Conservation (phyloP, 2,888 invertebrate genomes). For the Ophioninae sp. region DNA sequence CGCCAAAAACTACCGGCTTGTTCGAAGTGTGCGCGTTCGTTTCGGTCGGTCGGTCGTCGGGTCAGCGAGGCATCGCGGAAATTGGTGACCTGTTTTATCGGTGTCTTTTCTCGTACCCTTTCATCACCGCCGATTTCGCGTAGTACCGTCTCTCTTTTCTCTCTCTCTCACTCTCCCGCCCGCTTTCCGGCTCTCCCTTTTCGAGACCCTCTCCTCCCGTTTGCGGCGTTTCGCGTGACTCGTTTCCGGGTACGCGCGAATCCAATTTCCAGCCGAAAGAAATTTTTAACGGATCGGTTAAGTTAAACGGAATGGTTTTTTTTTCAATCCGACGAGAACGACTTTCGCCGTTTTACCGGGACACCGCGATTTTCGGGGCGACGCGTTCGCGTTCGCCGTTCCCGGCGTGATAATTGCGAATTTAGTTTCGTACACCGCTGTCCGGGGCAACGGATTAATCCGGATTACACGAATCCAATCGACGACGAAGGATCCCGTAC, state of each 20-base stretch:
- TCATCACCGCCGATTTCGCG: neutral
- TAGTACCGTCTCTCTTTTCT: slow-evolving; percentile 13
- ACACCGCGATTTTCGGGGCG: slow-evolving; percentile 52
- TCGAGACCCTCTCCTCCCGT: slow-evolving; percentile 5
- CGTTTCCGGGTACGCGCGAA: slow-evolving; percentile 28
- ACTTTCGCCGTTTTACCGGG: slow-evolving; percentile 29
- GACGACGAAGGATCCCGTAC: neutral
- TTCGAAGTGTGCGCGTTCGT: slow-evolving; percentile 54
- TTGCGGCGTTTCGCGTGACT: slow-evolving; percentile 25
- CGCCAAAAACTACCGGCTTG: slow-evolving; percentile 62
- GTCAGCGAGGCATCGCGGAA: slow-evolving; percentile 39
- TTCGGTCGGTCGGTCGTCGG: slow-evolving; percentile 57
- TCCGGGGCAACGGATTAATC: too few species aligned
- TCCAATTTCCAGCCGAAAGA: slow-evolving; percentile 51
- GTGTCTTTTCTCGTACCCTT: slow-evolving; percentile 32
- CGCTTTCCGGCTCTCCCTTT: slow-evolving; percentile 1
- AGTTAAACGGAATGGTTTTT: slow-evolving; percentile 66
- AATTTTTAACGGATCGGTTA: slow-evolving; percentile 71
- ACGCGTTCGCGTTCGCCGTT: slow-evolving; percentile 6
- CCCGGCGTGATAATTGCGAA: slow-evolving; percentile 11
- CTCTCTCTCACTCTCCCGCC: too few species aligned
- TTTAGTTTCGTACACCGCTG: slow-evolving; percentile 13
- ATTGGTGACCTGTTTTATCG: slow-evolving; percentile 35
- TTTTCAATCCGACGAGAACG: neutral
- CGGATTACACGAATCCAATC: too few species aligned